Base-by-base conservation (phyloP, 2,888 invertebrate genomes). In the Hetaerina titia region DNA sequence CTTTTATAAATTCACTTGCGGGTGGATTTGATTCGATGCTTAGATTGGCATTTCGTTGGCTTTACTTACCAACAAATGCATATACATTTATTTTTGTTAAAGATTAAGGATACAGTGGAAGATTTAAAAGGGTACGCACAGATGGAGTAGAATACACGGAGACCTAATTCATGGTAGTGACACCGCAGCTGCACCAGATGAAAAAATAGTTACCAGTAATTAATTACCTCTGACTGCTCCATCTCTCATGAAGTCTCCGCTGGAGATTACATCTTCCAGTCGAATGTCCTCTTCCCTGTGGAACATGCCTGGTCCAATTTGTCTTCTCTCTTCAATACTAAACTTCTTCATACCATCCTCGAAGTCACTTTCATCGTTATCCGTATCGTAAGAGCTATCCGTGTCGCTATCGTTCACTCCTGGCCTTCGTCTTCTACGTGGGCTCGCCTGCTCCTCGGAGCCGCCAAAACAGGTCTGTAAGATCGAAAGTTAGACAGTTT, bases 401-500 rank as follows among this genome's bases (percentile, higher is more conserved):
- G 92, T 92, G 22, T 92, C 92, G 57, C 92, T 92, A 69, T 92
- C 92, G 19, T 92, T 45, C 45, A 56, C 56, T 74, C 92, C 22
- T 11, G 69, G 69, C 17, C 92, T 45, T 69, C 92, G 11, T 69
- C 92, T 69, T n/a, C 92, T 63, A 22, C 56, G 69, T n/a, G 92
- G 92, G n/a, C 89, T 89, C 6, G 92, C 69, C n/a, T 92, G 92
- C 15, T 92, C 92, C 56, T 92, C 92, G 19, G 64, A 92, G 69
- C 92, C 69, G 22, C 92, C 92, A 57, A 92, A 92, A 57, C 92
- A 92, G 13, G 92, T 92, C 92, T 92, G 74, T 22, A 63, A 92
- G 13, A 45, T 45, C 2, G 9, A 45, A 56, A 9, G 45, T 31
- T 45, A 88, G 11, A 88, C 31, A 88, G 17, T 60, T 60, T 15